A percentile compares a stretch with the other conserved stretches of the same genome.
Conservation (phyloP, 2,797 vertebrate species). For the Lerista edwardsae region DNA sequence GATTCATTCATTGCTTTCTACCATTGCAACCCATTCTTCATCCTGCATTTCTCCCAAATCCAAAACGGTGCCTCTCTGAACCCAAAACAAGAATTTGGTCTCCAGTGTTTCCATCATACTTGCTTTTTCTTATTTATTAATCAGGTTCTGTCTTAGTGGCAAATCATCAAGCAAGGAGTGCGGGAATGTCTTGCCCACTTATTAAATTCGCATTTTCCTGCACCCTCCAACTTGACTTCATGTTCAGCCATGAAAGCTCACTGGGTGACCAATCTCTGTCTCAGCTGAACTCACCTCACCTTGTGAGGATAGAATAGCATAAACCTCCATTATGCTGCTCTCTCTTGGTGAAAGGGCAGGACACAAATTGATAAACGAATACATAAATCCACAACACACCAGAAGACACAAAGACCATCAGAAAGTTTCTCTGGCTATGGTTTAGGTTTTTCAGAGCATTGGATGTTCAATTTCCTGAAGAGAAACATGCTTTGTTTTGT, state of each 20-base stretch:
- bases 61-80: background rate
- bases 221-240: no score
- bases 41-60: background rate
- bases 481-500: background rate
- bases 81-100: background rate
- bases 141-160: background rate
- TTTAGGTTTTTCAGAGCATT: background rate
- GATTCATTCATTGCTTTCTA: background rate
- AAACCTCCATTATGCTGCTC: background rate
- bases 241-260: background rate
- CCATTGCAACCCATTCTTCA: background rate
- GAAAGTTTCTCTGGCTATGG: background rate
- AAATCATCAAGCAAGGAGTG: background rate
- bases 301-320: background rate
- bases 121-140: background rate
- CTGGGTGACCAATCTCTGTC: background rate
- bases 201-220: background rate
- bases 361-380: no score
- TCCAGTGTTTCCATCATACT: background rate
- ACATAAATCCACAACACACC: no score
- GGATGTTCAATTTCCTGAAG: background rate
- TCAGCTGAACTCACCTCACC: background rate
- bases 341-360: background rate
- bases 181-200: background rate
- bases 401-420: background rate